These are phyloP conservation scores for Habropoda laboriosa DNA, from an alignment of 1,140 invertebrate species.

Conservation along the genomic window DNA sequence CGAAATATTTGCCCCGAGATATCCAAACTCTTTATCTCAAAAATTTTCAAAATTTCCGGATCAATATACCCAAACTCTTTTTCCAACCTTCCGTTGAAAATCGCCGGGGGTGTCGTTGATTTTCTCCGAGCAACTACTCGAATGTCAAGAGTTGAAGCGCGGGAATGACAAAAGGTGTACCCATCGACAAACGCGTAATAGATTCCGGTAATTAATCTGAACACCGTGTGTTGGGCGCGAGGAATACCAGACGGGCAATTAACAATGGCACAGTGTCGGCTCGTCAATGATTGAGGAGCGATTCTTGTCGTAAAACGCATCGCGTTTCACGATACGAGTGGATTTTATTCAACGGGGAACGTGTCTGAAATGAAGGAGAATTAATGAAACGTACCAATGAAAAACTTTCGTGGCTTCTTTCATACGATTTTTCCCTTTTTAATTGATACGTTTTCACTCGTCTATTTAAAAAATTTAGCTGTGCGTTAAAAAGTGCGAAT, in stretches of 20 bases:
- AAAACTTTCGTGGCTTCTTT: background rate
- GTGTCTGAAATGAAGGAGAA: too few relatives aligned
- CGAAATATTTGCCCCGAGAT: too few relatives aligned
- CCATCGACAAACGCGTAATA: constrained; percentile 52
- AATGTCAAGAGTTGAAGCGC: constrained; percentile 1
- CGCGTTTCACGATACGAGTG: background rate
- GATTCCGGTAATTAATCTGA: constrained; percentile 64
- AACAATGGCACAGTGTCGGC: constrained; percentile 49
- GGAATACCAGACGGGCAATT: constrained; percentile 53
- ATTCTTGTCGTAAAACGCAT: constrained; percentile 12
- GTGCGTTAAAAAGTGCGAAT: too few relatives aligned
- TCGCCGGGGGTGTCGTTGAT: constrained; percentile 13
- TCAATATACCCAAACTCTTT: too few relatives aligned
- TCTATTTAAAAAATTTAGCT: too few relatives aligned
- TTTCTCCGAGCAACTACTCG: constrained; percentile 4
- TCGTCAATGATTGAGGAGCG: constrained; percentile 47
- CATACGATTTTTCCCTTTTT: background rate
- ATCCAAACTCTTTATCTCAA: too few relatives aligned
- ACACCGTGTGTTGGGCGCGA: constrained; percentile 44
- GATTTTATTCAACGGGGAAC: background rate
- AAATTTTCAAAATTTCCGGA: too few relatives aligned
- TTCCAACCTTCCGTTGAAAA: too few relatives aligned
- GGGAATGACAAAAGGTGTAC: constrained; percentile 34
- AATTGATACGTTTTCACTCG: too few relatives aligned
- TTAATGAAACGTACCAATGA: background rate